Conservation (phyloP, 2,888 invertebrate species). For the Nasonovia ribisnigri region DNA sequence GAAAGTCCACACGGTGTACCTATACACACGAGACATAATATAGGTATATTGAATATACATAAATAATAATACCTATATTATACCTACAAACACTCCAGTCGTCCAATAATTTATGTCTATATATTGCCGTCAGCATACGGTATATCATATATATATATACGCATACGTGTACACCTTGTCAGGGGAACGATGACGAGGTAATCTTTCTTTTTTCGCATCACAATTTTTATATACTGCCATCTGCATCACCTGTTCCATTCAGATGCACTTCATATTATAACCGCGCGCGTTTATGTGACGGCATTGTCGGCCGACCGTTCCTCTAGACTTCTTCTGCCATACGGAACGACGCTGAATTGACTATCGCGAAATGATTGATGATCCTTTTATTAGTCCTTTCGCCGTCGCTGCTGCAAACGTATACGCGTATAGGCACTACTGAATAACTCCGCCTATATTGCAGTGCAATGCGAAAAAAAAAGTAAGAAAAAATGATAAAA, state of each 20-base stretch:
- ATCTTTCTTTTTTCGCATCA: constrained; percentile 35
- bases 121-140: not conserved
- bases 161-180: not conserved
- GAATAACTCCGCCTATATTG: not conserved
- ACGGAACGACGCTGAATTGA: not conserved
- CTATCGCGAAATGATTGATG: constrained; percentile 50
- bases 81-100: not conserved
- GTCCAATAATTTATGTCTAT: constrained; percentile 39
- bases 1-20: constrained; percentile 18
- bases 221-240: not conserved
- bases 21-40: not conserved
- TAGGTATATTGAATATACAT: not conserved
- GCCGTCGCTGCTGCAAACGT: not conserved
- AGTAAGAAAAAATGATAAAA: not conserved
- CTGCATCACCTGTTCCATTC: constrained; percentile 52
- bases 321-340: not conserved
- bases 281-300: not conserved
- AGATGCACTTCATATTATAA: constrained; percentile 34
- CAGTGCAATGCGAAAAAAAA: not conserved
- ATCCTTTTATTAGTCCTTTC: constrained; percentile 23
- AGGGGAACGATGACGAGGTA: constrained; percentile 35
- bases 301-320: constrained; percentile 11
- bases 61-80: not conserved
- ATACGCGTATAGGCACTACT: not conserved
- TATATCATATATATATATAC: not conserved